Conservation (phyloP, 2,113 vertebrate genomes). For the Seriola rivoliana region DNA sequence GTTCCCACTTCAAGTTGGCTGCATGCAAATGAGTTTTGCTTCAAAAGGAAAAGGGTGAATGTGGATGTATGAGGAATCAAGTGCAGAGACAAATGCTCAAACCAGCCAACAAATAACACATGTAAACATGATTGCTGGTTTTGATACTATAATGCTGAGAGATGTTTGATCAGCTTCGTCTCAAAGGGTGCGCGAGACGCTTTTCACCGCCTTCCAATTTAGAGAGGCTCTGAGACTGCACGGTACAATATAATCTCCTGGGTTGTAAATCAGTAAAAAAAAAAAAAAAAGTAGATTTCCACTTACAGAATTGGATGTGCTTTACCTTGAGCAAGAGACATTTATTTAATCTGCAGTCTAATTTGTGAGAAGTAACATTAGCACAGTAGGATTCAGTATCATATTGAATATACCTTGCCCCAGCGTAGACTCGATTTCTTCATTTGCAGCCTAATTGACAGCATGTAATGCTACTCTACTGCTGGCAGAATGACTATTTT, state of each 20-base stretch:
- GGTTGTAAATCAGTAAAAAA: constrained; percentile 11
- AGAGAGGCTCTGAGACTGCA: neutral
- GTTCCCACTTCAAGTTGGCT: constrained; percentile 34
- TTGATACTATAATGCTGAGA: neutral
- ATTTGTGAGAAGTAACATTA: constrained; percentile 38
- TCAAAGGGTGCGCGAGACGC: neutral
- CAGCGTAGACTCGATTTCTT: constrained; percentile 18
- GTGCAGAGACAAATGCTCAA: neutral
- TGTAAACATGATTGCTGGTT: neutral
- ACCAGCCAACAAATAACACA: constrained; percentile 3
- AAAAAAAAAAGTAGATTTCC: neutral
- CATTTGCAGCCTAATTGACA: constrained; percentile 46
- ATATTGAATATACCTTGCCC: constrained; percentile 29
- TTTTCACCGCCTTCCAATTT: neutral
- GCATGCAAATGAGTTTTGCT: constrained; percentile 60
- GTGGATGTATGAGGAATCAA: constrained; percentile 39
- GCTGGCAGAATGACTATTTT: constrained; percentile 27
- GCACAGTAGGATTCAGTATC: constrained; percentile 7
- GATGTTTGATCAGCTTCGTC: constrained; percentile 26
- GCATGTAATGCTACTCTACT: constrained; percentile 28
- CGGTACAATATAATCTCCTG: neutral
- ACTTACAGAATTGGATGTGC: neutral
- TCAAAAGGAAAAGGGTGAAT: constrained; percentile 32
- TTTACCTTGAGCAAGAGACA: neutral
- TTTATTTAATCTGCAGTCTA: constrained; percentile 20